A percentile compares a stretch with the other conserved stretches of the same genome.
These are phyloP conservation scores for Coelopa pilipes DNA, from an alignment of 2,888 invertebrate genomes.

Conservation along the genomic window DNA sequence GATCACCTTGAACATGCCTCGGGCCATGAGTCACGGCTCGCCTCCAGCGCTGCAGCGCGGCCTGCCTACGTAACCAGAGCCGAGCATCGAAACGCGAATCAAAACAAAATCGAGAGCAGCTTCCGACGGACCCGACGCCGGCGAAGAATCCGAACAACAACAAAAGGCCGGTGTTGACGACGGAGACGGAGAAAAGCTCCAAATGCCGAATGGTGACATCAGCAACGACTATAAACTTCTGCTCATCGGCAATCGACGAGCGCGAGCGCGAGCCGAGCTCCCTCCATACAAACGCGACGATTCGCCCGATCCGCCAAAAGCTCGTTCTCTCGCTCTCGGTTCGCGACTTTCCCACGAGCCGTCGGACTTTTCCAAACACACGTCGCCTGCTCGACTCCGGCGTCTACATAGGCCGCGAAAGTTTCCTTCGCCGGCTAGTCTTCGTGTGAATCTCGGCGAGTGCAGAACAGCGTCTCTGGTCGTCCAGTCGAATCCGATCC, in stretches of 20 bases:
- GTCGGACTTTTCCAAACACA: too few relatives aligned
- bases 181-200: slow-evolving; percentile 1
- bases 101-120: too few relatives aligned
- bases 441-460: slow-evolving; percentile 40
- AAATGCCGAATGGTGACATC: slow-evolving; percentile 28
- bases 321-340: not conserved
- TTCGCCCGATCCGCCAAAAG: not conserved
- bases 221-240: slow-evolving; percentile 26
- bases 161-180: not conserved
- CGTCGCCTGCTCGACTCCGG: too few relatives aligned
- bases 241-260: slow-evolving; percentile 9
- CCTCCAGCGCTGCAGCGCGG: too few relatives aligned
- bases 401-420: not conserved
- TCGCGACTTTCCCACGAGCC: not conserved
- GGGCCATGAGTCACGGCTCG: too few relatives aligned
- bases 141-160: not conserved
- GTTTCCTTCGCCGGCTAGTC: slow-evolving; percentile 40
- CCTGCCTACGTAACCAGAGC: too few relatives aligned
- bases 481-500: too few relatives aligned
- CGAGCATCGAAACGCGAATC: too few relatives aligned
- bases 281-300: not conserved
- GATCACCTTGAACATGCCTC: too few relatives aligned
- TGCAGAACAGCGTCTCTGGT: slow-evolving; percentile 26
- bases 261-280: not conserved
- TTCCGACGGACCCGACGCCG: too few relatives aligned